These are phyloP conservation scores for Gryllus longicercus DNA, from an alignment of 2,888 invertebrate species.

Conservation along the genomic window DNA sequence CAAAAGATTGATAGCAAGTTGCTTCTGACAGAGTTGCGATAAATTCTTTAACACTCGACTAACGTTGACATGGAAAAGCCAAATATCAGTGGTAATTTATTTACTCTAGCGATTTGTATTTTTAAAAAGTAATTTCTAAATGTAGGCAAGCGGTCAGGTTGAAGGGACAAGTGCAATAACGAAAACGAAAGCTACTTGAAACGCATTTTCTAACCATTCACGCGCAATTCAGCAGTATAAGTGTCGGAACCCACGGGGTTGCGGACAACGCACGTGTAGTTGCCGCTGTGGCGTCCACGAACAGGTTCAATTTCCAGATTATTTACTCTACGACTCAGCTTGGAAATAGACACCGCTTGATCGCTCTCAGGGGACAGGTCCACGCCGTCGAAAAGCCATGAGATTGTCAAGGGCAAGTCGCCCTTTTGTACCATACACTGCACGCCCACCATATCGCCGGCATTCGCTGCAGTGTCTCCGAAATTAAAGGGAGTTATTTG, in stretches of 20 bases:
- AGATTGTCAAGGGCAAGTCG: conserved; percentile 71
- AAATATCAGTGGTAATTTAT: too few species aligned
- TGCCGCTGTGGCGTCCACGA: conserved; percentile 59
- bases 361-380: conserved; percentile 40
- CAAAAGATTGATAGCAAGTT: too few species aligned
- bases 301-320: conserved; percentile 56
- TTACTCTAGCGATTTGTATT: too few species aligned
- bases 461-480: conserved; percentile 66
- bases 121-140: too few species aligned
- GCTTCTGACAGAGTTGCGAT: too few species aligned
- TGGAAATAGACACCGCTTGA: conserved; percentile 53
- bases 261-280: conserved; percentile 71
- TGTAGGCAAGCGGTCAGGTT: too few species aligned
- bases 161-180: too few species aligned
- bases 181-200: too few species aligned
- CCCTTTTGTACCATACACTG: conserved; percentile 63
- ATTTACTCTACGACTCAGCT: conserved; percentile 59
- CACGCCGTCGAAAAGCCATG: conserved; percentile 64
- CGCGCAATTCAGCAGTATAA: conserved; percentile 39
- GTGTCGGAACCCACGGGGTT: conserved; percentile 67
- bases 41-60: too few species aligned
- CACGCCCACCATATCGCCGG: conserved; percentile 70
- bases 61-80: too few species aligned
- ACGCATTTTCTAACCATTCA: conserved; percentile 42
- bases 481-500: conserved; percentile 51